Evolutionary conservation across 1,140 invertebrate species (phyloP), one percentile per base, ranked within the genome.

Genomic region (Drosophila lacertosa): DNA sequence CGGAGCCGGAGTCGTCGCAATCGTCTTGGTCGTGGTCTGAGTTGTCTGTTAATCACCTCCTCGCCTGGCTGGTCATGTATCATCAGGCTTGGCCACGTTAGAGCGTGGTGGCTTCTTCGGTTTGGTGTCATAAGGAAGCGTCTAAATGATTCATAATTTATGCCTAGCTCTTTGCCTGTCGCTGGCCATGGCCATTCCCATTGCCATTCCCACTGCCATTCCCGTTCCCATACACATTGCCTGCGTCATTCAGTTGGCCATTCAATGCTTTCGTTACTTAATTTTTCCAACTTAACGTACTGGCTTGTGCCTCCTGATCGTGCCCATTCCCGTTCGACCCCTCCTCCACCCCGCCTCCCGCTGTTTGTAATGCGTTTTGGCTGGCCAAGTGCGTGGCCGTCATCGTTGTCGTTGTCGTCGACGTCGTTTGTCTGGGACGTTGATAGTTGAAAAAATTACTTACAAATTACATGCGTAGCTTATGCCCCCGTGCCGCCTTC

Each of bases 71-170:
- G 40, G 50, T 26, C 57, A 72, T 66, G 66, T 35, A 65, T 74
- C 65, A 66, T 70, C 71, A 40, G 37, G 59, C 35, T 37, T 50
- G 54, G 33, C 48, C 50, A 35, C 51, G 48, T 53, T 64, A 50
- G 54, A 42, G 42, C 4, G 37, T 55, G 59, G 42, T 69, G 42
- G 66, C 66, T 69, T 63, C 81, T 74, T 72, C 78, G 69, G 64
- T 60, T 88, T 64, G 69, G 78, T 90, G 88, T 90, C 88, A 88
- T 90, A 89, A 89, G 88, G 88, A 89, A 89, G 88, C 78, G 88
- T 80, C 78, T 70, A 89, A 89, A 89, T 90, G 88, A 89, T 88
- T 89, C 88, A 89, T 90, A 89, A 89, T 89, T 88, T 88, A 89
- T 89, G 78, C 78, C 72, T 80, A 70, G 59, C 29, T 77, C 64